Conservation (phyloP, 1,140 invertebrate genomes). For the Schlechtendalia chinensis region DNA sequence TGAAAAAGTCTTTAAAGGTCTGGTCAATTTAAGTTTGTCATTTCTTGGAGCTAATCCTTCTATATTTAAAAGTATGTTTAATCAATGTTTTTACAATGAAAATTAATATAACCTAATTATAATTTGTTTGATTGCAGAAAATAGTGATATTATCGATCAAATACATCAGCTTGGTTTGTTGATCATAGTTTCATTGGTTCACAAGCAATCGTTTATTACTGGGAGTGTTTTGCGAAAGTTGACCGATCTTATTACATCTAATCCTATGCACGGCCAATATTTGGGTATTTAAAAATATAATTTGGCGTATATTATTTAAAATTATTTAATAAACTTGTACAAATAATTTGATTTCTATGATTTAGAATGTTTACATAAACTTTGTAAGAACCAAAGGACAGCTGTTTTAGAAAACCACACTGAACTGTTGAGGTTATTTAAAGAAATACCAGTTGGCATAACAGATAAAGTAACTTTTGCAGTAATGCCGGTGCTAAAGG, state of each 20-base stretch:
- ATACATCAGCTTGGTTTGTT: conserved; percentile 42
- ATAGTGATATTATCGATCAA: not conserved
- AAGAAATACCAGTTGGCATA: conserved; percentile 36
- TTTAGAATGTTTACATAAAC: conserved; percentile 45
- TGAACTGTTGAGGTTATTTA: conserved; percentile 34
- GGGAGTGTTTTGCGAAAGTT: conserved; percentile 37
- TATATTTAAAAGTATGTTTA: conserved; percentile 13
- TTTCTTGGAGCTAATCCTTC: conserved; percentile 30
- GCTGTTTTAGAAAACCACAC: conserved; percentile 21
- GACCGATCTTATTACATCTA: conserved; percentile 29
- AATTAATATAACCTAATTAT: not conserved
- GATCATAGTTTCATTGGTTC: conserved; percentile 36
- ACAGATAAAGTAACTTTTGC: conserved; percentile 42
- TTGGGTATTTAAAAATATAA: conserved; percentile 17
- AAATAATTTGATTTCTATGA: not conserved
- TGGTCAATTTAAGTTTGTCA: conserved; percentile 38
- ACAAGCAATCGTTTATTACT: conserved; percentile 23
- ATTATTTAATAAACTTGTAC: too few relatives aligned
- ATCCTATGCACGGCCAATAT: conserved; percentile 15
- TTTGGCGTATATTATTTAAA: not conserved
- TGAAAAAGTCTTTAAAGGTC: conserved; percentile 44
- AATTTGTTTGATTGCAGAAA: not conserved
- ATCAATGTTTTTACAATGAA: too few relatives aligned
- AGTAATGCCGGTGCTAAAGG: conserved; percentile 22
- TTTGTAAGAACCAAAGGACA: conserved; percentile 28